Evolutionary conservation across 2,888 invertebrate genomes (phyloP).

Genomic region (Gymnocheta viridis): DNA sequence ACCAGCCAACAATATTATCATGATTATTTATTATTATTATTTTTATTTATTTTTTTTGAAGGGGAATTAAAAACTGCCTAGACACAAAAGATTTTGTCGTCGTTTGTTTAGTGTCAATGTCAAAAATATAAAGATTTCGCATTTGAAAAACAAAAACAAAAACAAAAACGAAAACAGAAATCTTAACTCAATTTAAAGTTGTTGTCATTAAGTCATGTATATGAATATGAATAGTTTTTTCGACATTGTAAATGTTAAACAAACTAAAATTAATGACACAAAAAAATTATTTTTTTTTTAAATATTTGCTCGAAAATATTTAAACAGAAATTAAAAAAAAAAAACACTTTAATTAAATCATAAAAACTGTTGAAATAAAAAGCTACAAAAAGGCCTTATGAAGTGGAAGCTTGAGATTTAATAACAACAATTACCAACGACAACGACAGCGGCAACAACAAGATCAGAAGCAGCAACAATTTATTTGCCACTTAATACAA

Average conservation of each 20-base stretch:
- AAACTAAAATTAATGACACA: slow-evolving; percentile 5
- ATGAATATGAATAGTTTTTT: slow-evolving; percentile 19
- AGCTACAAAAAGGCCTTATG: slow-evolving; percentile 29
- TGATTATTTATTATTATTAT: slow-evolving; percentile 25
- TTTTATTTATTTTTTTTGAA: slow-evolving; percentile 1
- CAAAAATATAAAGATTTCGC: slow-evolving; percentile 55
- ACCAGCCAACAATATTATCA: not conserved
- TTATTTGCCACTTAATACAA: slow-evolving; percentile 47
- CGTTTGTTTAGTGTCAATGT: slow-evolving; percentile 66
- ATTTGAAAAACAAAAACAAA: not conserved
- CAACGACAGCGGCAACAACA: slow-evolving; percentile 32
- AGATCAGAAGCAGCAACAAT: slow-evolving; percentile 44
- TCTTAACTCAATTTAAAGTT: slow-evolving; percentile 37
- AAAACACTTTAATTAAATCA: slow-evolving; percentile 37
- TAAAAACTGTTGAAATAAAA: slow-evolving; percentile 22
- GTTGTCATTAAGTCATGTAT: slow-evolving; percentile 40
- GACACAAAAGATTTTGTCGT: not conserved
- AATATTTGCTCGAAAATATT: slow-evolving; percentile 2
- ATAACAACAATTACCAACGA: slow-evolving; percentile 35
- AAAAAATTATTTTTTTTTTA: not conserved
- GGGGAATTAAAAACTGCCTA: slow-evolving; percentile 8
- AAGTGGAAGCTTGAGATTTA: slow-evolving; percentile 33
- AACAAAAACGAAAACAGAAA: not conserved
- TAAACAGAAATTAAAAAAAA: slow-evolving; percentile 11
- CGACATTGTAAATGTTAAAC: slow-evolving; percentile 19